Evolutionary conservation across 2,888 invertebrate species (phyloP), one percentile per base, ranked within the genome.

Genomic region (Orthosia gracilis): DNA sequence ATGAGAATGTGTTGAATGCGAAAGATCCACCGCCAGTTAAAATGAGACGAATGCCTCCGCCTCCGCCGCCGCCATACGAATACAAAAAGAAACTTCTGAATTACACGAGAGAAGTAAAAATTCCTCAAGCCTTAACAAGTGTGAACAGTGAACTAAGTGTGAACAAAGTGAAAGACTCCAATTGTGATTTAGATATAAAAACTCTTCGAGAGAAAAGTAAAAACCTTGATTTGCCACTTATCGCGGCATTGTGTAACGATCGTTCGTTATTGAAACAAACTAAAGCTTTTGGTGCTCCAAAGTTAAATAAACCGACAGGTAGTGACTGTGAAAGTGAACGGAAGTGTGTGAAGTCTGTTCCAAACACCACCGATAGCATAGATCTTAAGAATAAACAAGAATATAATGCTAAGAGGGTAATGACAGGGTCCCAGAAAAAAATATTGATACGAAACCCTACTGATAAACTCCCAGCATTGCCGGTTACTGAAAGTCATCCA

Each of bases 241-340:
- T 99, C 91, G 98, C 99, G 76, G 99, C 99, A 18, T 97, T 99
- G 86, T 99, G 99, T 96, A 99, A 99, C 92, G 99, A 99, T 94
- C 97, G 98, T 75, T 98, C 98, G 76, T 97, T 99, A 89, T 96
- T 98, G 76, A 98, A 98, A 94, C 98, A 98, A 94, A 98, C 98
- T 67, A 98, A 98, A 93, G 98, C 98, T 31, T 98, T 98, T 91
- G 98, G 98, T 83, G 97, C 98, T 97, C 98, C 98, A 69, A 98
- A 98, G 92, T 97, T 92, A 88, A 90, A 82, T 84, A 95, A 93
- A 90, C 93, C 93, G 83, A 90, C 93, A 89, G 89, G 87, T 89
- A 94, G 92, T 94, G 94, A 96, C 92, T 92, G 94, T 94, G 94
- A 96, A 92, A 94, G 93, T 94, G 95, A 96, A 91, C 91, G 92